A percentile compares a stretch with the other conserved stretches of the same genome.
Evolutionary conservation across 2,797 vertebrate genomes (phyloP).

Genomic region (Xiphorhynchus erythropygius): DNA sequence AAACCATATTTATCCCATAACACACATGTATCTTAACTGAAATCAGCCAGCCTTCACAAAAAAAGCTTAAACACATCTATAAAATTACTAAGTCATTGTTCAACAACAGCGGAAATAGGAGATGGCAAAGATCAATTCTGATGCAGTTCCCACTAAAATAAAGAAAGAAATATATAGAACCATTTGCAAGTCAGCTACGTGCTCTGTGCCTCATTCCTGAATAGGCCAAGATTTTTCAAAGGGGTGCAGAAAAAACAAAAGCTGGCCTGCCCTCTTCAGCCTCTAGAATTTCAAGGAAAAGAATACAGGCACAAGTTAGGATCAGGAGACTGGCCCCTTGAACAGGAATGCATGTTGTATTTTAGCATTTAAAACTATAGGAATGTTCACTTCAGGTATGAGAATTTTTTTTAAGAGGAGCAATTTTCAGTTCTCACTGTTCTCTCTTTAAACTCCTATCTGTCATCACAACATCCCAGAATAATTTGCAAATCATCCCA

Average conservation of each 20-base stretch:
- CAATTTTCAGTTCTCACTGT: not conserved
- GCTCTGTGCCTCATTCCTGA: conserved; percentile 23
- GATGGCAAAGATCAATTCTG: not conserved
- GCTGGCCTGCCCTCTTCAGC: conserved; percentile 22
- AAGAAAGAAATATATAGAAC: conserved; percentile 1
- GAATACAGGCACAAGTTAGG: not conserved
- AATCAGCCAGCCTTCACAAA: not conserved
- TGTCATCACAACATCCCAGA: not conserved
- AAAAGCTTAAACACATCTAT: not conserved
- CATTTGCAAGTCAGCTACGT: conserved; percentile 22
- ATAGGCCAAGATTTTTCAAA: conserved; percentile 4
- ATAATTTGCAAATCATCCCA: not conserved
- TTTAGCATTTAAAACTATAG: not conserved
- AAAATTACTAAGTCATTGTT: not conserved
- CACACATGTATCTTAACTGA: not conserved
- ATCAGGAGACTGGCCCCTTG: not conserved
- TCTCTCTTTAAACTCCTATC: not conserved
- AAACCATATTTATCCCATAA: not conserved
- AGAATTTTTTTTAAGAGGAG: not conserved
- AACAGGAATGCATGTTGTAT: not conserved
- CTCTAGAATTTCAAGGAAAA: conserved; percentile 33
- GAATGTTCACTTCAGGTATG: not conserved
- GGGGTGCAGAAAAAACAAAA: not conserved
- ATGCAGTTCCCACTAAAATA: not conserved
- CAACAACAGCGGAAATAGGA: not conserved